These are phyloP conservation scores for Anolis carolinensis DNA, from an alignment of 2,113 vertebrate species.

Conservation along the genomic window DNA sequence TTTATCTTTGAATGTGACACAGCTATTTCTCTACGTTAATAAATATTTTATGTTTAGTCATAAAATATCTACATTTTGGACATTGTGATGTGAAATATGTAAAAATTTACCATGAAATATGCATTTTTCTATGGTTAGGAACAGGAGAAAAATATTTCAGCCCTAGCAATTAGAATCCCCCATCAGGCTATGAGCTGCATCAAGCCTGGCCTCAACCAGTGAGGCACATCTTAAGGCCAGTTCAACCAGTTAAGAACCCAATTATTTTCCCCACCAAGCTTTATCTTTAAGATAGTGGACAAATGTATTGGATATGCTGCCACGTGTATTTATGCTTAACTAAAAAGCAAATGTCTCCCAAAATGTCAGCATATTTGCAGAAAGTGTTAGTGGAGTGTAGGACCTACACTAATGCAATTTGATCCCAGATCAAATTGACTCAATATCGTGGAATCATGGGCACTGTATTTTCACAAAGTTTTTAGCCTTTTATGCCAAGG, in stretches of 20 bases:
- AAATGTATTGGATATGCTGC: no score
- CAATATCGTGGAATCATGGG: no score
- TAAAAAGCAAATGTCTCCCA: neutral
- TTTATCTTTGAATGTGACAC: conserved; percentile 35
- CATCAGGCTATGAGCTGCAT: neutral
- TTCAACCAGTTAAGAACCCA: neutral
- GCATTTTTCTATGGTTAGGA: conserved; percentile 7
- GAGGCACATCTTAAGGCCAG: neutral
- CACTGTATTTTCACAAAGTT: no score
- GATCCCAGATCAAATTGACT: no score
- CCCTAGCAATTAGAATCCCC: neutral
- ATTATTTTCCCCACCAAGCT: neutral
- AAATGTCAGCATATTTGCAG: neutral
- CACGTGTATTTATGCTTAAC: neutral
- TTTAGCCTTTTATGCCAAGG: no score
- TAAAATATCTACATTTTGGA: conserved; percentile 28
- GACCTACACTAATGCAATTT: no score
- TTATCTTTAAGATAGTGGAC: no score
- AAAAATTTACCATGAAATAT: conserved; percentile 16
- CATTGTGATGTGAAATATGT: conserved; percentile 20
- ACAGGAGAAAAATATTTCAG: neutral
- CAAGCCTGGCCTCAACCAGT: neutral
- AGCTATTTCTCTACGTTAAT: conserved; percentile 31
- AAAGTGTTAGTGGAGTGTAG: neutral
- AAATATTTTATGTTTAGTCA: conserved; percentile 35